Conservation (phyloP, 2,888 invertebrate species). For the Eudasyphora cyanicolor region DNA sequence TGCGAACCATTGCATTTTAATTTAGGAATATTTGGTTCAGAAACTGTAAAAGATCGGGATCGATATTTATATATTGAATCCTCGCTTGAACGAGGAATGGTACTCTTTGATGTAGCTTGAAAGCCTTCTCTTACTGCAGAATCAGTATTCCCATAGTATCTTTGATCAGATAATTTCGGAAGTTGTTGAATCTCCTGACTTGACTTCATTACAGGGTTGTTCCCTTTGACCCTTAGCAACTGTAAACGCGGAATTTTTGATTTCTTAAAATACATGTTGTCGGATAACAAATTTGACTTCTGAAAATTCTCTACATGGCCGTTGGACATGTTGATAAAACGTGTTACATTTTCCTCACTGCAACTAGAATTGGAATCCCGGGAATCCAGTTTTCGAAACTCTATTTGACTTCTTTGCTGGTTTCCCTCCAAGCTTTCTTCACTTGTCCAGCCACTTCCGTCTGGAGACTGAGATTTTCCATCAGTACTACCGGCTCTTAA, state of each 20-base stretch:
- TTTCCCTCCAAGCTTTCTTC: neutral
- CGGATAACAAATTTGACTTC: neutral
- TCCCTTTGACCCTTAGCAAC: no score
- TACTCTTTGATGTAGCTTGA: no score
- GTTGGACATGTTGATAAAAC: neutral
- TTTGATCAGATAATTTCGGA: no score
- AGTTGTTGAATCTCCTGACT: no score
- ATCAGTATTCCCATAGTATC: no score
- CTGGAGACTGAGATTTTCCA: neutral
- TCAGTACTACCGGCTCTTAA: neutral
- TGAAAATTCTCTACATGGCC: neutral
- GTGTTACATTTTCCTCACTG: neutral
- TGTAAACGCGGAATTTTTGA: neutral
- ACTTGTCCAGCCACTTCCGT: neutral
- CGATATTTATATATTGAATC: no score
- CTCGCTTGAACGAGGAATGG: no score
- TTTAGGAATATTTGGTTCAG: no score
- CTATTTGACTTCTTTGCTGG: neutral
- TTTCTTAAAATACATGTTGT: neutral
- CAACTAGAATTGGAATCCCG: neutral
- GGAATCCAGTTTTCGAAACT: neutral
- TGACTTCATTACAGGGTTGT: no score
- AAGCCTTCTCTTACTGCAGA: no score
- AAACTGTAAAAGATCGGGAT: no score
- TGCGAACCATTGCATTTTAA: no score